Percentiles rank a stretch among this genome's conserved stretches.
Conservation (phyloP, 2,113 vertebrate species). For the Xiphorhynchus elegans region DNA sequence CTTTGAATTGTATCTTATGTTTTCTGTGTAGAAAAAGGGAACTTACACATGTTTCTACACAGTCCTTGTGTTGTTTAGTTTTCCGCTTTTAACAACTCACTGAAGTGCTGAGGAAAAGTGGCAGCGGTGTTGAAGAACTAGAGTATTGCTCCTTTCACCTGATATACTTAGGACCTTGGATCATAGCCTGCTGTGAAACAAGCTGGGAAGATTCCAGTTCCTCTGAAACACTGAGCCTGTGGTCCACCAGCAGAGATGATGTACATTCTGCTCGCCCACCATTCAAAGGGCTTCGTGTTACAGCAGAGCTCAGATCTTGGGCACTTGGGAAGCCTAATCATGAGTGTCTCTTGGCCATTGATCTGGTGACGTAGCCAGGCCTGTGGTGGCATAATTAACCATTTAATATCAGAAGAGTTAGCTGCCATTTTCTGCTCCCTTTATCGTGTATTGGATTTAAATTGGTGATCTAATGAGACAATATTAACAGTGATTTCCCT, state of each 20-base stretch:
- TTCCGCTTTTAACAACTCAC: not conserved
- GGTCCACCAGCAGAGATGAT: not conserved
- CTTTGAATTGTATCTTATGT: not conserved
- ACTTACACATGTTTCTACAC: not conserved
- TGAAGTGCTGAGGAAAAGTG: not conserved
- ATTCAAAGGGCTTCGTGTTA: not conserved
- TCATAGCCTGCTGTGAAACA: not conserved
- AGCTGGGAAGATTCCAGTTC: not conserved
- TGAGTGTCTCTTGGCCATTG: not conserved
- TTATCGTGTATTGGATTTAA: not conserved
- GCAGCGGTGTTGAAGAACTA: not conserved
- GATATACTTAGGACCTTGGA: accelerated
- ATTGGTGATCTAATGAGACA: not conserved
- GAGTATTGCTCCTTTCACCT: not conserved
- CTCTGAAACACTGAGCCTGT: not conserved
- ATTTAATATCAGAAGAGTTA: not conserved
- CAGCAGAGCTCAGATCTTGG: not conserved
- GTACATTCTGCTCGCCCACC: accelerated
- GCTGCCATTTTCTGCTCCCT: not conserved
- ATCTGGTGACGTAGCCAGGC: not conserved
- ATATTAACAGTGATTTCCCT: not conserved
- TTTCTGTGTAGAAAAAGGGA: not conserved
- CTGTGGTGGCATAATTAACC: not conserved
- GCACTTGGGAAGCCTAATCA: not conserved
- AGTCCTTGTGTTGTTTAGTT: not conserved